Conservation (phyloP, 1,140 invertebrate species). For the Halictus rubicundus region DNA sequence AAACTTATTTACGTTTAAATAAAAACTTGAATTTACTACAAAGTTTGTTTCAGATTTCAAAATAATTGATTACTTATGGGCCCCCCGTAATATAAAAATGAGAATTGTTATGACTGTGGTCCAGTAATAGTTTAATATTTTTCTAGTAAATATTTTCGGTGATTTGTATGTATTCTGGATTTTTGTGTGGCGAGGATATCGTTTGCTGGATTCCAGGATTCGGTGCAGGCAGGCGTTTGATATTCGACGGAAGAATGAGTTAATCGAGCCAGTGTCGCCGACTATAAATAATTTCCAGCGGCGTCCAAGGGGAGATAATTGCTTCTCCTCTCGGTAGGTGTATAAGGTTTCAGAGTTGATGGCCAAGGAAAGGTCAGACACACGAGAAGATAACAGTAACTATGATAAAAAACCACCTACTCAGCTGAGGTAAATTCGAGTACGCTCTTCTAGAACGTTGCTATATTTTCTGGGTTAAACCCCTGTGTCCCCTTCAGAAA, state of each 20-base stretch:
- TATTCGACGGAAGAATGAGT: not conserved
- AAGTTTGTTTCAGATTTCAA: too few relatives aligned
- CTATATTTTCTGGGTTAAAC: not conserved
- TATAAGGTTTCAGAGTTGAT: slow-evolving; percentile 42
- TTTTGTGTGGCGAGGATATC: too few relatives aligned
- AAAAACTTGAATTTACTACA: too few relatives aligned
- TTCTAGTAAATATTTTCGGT: too few relatives aligned
- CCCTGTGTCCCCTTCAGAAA: too few relatives aligned
- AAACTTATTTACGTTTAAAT: too few relatives aligned
- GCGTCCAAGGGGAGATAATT: slow-evolving; percentile 22
- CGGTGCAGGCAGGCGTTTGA: not conserved
- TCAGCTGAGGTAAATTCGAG: not conserved
- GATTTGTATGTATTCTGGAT: too few relatives aligned
- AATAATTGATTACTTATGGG: too few relatives aligned
- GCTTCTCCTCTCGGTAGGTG: slow-evolving; percentile 17
- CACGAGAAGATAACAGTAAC: slow-evolving; percentile 30
- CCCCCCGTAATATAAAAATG: too few relatives aligned
- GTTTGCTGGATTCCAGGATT: too few relatives aligned
- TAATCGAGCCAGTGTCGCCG: not conserved
- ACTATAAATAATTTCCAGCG: slow-evolving; percentile 37
- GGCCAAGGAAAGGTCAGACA: slow-evolving; percentile 40
- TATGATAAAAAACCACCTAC: slow-evolving; percentile 20
- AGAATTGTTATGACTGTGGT: too few relatives aligned
- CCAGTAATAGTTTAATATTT: too few relatives aligned
- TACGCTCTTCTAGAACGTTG: not conserved